Evolutionary conservation across 2,113 vertebrate genomes (phyloP), one percentile per base, ranked within the genome.

Genomic region (Galeopterus variegatus): DNA sequence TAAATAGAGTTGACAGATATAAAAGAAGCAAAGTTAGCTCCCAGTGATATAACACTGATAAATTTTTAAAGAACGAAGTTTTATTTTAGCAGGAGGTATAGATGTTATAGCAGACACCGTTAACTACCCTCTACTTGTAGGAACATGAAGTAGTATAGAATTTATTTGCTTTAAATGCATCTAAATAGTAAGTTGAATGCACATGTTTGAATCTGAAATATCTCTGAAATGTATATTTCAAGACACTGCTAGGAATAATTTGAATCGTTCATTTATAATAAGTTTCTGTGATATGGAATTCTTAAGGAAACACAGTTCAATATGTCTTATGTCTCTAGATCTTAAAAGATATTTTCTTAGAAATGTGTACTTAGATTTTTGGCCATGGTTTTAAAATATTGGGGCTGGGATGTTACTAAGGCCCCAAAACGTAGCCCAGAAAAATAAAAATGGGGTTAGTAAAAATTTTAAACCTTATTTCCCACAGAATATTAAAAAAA

Each of bases 331-430:
- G 19, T 95, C 18, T 52, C 2, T 15, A 76, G 7, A 85, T 80
- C 33, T 92, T 80, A 86, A 64, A 83, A 67, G 67, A 5, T 54
- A 48, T 97, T 92, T 97, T 95, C 81, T 65, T 83, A 90, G 72
- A 90, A 82, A 95, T 41, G 15, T 82, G 13, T 8, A 0, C 58
- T 98, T 97, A 94, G 92, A 64, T 24, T 72, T 98, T 70, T 94
- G 24, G 70, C 48, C 60, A 19, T 60, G 64, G 10, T 92, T 94
- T 96, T 86, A 80, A 96, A 91, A 97, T 97, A 85, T 41, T 73
- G 82, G 7, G 12, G 54, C 70, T 87, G 15, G 12, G 15, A 94
- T 65, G 48, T 90, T 58, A 1, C 14, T 64, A 33, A 96, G 8
- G 13, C 90, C 96, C 45, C 41, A 0, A 0, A 94, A 13, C 0